Evolutionary conservation across 2,797 vertebrate genomes (phyloP).

Genomic region (Gallinago nigripennis): DNA sequence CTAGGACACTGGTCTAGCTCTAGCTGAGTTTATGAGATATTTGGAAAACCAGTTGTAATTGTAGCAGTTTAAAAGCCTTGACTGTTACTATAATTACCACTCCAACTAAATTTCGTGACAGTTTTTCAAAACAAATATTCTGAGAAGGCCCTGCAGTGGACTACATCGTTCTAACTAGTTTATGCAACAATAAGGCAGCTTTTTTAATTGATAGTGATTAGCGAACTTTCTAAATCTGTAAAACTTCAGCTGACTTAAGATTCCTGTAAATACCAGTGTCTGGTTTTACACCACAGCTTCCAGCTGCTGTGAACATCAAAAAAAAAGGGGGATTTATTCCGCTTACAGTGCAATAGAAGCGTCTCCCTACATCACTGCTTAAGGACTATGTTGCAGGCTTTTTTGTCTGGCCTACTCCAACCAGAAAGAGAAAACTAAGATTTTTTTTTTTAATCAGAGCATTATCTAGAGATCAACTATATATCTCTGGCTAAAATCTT

Average conservation of each 20-base stretch:
- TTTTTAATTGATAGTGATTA: constrained; percentile 51
- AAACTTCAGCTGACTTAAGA: constrained; percentile 28
- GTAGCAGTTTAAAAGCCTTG: not conserved
- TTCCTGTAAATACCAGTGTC: constrained; percentile 47
- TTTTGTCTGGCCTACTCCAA: not conserved
- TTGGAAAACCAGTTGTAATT: not conserved
- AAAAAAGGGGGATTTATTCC: not conserved
- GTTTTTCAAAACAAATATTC: constrained; percentile 30
- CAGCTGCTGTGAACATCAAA: not conserved
- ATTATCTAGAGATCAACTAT: not conserved
- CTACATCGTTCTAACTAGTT: not conserved
- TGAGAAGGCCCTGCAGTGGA: not conserved
- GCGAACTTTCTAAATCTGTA: constrained; percentile 59
- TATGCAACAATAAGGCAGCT: not conserved
- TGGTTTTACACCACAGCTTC: constrained; percentile 53
- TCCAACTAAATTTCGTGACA: not conserved
- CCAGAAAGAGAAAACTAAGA: not conserved
- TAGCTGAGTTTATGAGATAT: not conserved
- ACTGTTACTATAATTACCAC: not conserved
- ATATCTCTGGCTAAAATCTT: not conserved
- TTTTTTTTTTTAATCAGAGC: not conserved
- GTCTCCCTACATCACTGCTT: not conserved
- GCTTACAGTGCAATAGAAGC: not conserved
- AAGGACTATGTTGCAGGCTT: not conserved
- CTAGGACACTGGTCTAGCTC: not conserved